phyloP scores from a whole-genome alignment of 2,797 vertebrate species.

The Microchirus variegatus region DNA sequence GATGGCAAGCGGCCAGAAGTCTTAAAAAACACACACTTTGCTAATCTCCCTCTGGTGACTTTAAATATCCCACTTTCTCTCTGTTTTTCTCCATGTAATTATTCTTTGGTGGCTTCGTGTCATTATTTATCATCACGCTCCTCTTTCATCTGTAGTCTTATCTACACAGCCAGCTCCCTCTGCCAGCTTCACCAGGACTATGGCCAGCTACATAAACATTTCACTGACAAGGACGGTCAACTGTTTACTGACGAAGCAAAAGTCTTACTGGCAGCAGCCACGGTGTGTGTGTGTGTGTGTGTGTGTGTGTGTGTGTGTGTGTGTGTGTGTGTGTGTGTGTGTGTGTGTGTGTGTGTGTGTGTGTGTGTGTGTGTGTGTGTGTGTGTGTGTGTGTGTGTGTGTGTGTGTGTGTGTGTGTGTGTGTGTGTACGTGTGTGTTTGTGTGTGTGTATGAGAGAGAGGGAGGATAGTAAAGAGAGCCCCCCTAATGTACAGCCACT shows the following conservation, averaged over 20 bases:
- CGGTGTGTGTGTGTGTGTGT: slow-evolving; percentile 36
- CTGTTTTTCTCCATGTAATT: slow-evolving; percentile 55
- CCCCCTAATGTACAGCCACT: slow-evolving; percentile 47
- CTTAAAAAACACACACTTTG: slow-evolving; percentile 55
- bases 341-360: slow-evolving; percentile 36
- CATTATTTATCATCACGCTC: slow-evolving; percentile 65
- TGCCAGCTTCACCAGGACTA: slow-evolving; percentile 73
- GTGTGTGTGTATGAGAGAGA: slow-evolving; percentile 6
- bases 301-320: slow-evolving; percentile 16
- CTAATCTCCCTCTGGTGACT: slow-evolving; percentile 49
- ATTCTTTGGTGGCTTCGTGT: slow-evolving; percentile 64
- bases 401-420: slow-evolving; percentile 33
- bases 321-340: slow-evolving; percentile 16
- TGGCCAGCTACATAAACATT: slow-evolving; percentile 84
- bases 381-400: slow-evolving; percentile 22
- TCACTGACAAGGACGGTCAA: slow-evolving; percentile 86
- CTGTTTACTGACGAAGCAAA: slow-evolving; percentile 87
- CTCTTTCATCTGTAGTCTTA: slow-evolving; percentile 70
- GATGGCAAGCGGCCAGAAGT: slow-evolving; percentile 33
- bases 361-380: slow-evolving; percentile 29
- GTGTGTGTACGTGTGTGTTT: no score
- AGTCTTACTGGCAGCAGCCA: slow-evolving; percentile 79
- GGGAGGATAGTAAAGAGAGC: slow-evolving; percentile 47
- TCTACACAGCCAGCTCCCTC: slow-evolving; percentile 61
- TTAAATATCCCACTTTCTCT: slow-evolving; percentile 55